phyloP scores from a whole-genome alignment of 2,888 invertebrate genomes.

The Hydriomena furcata region DNA sequence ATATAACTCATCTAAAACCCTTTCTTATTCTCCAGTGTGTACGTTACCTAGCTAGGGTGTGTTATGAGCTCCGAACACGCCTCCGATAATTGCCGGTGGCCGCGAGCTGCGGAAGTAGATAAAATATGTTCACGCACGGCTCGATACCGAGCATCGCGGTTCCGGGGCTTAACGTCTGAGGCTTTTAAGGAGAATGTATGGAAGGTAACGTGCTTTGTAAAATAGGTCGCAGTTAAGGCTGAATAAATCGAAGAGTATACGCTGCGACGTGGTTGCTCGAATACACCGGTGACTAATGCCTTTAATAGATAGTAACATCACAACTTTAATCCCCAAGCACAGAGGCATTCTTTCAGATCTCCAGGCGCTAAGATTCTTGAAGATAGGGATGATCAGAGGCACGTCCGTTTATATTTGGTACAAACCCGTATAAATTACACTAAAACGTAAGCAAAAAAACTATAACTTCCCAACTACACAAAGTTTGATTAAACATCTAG shows the following conservation, averaged over 20 bases:
- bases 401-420: too few species aligned
- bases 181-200: constrained; percentile 34
- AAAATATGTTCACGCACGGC: constrained; percentile 81
- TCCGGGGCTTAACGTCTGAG: constrained; percentile 49
- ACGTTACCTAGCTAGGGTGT: constrained; percentile 28
- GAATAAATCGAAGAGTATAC: constrained; percentile 19
- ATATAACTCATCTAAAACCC: constrained; percentile 8
- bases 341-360: too few species aligned
- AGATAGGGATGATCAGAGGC: too few species aligned
- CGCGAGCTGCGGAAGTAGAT: constrained; percentile 66
- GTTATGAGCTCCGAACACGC: constrained; percentile 73
- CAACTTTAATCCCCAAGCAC: too few species aligned
- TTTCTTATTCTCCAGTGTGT: constrained; percentile 21
- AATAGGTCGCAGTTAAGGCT: constrained; percentile 18
- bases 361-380: too few species aligned
- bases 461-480: constrained; percentile 11
- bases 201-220: constrained; percentile 19
- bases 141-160: constrained; percentile 57
- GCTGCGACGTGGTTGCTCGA: too few species aligned
- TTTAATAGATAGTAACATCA: neutral
- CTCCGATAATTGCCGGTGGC: constrained; percentile 69
- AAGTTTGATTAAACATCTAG: constrained; percentile 13
- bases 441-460: neutral
- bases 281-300: neutral
- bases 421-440: too few species aligned